Percentiles rank a stretch among this genome's conserved stretches.
Evolutionary conservation across 2,113 vertebrate species (phyloP).

Genomic region (Mus musculus): GRCm39 chr1:30562501-30563000

Average conservation of each 20-base stretch:
- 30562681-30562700: background rate
- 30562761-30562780: background rate
- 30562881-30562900: background rate
- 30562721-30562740: background rate
- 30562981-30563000: background rate
- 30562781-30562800: background rate
- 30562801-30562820: too few relatives aligned
- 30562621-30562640: slow-evolving; percentile 8
- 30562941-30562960: background rate
- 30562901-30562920: background rate
- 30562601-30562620: background rate
- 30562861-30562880: background rate
- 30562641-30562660: background rate
- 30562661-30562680: background rate
- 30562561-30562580: background rate
- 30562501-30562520: background rate
- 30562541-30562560: background rate
- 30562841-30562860: background rate
- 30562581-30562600: background rate
- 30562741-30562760: background rate
- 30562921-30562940: background rate
- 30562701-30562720: background rate
- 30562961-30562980: background rate
- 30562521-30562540: background rate
- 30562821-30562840: background rate